Base-by-base conservation (phyloP, 2,797 vertebrate species). In the Scomberomorus guttatus region DNA sequence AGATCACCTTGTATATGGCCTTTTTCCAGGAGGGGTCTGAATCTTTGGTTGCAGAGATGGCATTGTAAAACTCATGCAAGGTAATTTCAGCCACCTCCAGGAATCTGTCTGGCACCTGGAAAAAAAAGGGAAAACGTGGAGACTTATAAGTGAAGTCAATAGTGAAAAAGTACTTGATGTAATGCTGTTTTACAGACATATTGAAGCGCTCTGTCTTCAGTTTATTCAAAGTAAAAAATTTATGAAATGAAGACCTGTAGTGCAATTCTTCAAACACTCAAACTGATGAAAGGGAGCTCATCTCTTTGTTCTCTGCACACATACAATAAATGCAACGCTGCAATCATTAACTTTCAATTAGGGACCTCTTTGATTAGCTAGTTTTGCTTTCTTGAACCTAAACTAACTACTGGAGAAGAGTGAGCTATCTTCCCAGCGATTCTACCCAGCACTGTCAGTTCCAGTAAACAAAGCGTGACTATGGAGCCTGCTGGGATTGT, bases 1-100 rank as follows among this genome's bases (percentile, higher is more conserved):
- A 98, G 95, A 99, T 99, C 27, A 98, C 97, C 95, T 99, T 99
- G 94, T 99, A 99, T 89, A 99, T 99, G 82, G 97, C 96, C 93
- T 99, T 99, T 90, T 99, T 99, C 98, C 98, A 99, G n/a, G 98
- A 99, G 24, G 97, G 96, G 84, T 99, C 98, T 0, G 96, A 93
- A 13, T 99, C 98, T 96, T 97, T 98, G 87, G 96, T 93, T 0
- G 95, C 75, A 60, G 95, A 95, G 69, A 99, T 93, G 1, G 98
- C 98, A 0, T 93, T 97, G 94, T 97, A 99, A 93, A 99, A 99
- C 86, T 99, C 97, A 71, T 96, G 96, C 78, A 99, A 90, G 0
- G 98, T 98, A 91, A 98, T 91, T 87, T 97, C 97, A 81, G 97
- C 95, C 50, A 98, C 96, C 89, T 99, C 97, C 92, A 99, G 90